Evolutionary conservation across 2,888 invertebrate species (phyloP).

Genomic region (Hyalella azteca): DNA sequence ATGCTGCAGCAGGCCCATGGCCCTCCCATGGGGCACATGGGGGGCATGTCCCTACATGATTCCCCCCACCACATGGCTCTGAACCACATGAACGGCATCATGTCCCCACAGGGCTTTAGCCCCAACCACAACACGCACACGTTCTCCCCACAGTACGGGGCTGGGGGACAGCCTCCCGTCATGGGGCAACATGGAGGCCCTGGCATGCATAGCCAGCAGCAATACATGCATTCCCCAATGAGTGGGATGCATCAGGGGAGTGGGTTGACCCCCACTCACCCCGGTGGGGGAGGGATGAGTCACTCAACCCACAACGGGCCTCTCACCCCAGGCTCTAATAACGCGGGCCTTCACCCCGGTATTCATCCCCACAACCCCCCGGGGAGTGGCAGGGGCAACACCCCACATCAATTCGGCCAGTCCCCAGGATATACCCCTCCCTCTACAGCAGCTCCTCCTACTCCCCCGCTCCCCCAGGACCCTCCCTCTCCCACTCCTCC

Average conservation of each 20-base stretch:
- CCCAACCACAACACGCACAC: constrained; percentile 56
- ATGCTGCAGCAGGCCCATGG: constrained; percentile 49
- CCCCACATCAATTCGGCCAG: constrained; percentile 54
- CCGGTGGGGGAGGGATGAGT: constrained; percentile 46
- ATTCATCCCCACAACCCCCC: constrained; percentile 42
- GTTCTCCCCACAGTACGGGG: constrained; percentile 54
- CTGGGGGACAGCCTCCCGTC: neutral
- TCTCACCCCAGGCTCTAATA: constrained; percentile 30
- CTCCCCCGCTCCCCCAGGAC: constrained; percentile 56
- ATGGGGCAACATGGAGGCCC: constrained; percentile 25
- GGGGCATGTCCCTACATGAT: constrained; percentile 32
- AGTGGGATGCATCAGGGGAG: constrained; percentile 38
- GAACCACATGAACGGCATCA: constrained; percentile 57
- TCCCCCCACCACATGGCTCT: constrained; percentile 50
- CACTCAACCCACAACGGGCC: constrained; percentile 41
- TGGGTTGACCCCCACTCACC: constrained; percentile 35
- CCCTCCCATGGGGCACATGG: constrained; percentile 43
- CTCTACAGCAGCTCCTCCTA: constrained; percentile 56
- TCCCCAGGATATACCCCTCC: constrained; percentile 56
- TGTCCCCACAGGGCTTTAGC: constrained; percentile 57
- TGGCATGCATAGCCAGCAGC: constrained; percentile 33
- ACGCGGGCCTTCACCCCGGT: constrained; percentile 14
- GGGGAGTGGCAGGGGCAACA: constrained; percentile 39
- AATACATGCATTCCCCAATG: constrained; percentile 36
- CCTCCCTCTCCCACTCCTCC: constrained; percentile 49